These are phyloP conservation scores for Nomada fucata DNA, from an alignment of 2,888 invertebrate species.

Conservation along the genomic window DNA sequence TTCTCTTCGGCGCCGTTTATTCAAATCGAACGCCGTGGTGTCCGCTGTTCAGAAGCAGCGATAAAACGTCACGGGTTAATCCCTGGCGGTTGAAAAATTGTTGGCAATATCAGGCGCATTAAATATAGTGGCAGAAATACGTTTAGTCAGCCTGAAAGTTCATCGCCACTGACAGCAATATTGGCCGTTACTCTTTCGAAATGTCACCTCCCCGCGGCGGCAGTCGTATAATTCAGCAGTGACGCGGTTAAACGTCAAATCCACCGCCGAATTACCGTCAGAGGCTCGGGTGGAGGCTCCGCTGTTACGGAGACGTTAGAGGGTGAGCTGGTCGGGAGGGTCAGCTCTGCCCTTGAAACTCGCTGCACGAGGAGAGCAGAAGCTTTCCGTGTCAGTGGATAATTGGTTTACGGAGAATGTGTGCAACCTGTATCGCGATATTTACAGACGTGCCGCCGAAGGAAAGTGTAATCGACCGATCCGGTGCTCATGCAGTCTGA, in stretches of 20 bases:
- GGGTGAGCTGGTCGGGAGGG: conserved; percentile 47
- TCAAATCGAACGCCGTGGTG: not conserved
- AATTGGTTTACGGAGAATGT: conserved; percentile 68
- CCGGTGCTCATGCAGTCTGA: conserved; percentile 66
- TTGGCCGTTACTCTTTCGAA: conserved; percentile 34
- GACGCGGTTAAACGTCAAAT: conserved; percentile 41
- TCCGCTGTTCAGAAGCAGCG: conserved; percentile 26
- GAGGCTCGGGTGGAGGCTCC: conserved; percentile 37
- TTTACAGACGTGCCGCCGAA: conserved; percentile 57
- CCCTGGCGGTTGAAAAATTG: not conserved
- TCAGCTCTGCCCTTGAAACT: conserved; percentile 67
- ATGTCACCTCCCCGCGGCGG: conserved; percentile 53
- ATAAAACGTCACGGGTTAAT: not conserved
- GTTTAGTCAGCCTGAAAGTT: conserved; percentile 14
- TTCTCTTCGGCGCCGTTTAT: not conserved
- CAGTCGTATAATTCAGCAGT: conserved; percentile 33
- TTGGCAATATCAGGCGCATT: conserved; percentile 9
- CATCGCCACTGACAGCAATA: conserved; percentile 21
- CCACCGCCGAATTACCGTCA: conserved; percentile 46
- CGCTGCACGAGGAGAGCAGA: conserved; percentile 61
- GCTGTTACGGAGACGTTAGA: conserved; percentile 41
- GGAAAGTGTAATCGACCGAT: conserved; percentile 74
- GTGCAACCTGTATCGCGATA: conserved; percentile 60
- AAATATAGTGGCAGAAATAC: conserved; percentile 4
- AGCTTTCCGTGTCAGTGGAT: conserved; percentile 69